A percentile compares a stretch with the other conserved stretches of the same genome.
phyloP scores from a whole-genome alignment of 1,140 invertebrate genomes.

The Brachionus koreanus region DNA sequence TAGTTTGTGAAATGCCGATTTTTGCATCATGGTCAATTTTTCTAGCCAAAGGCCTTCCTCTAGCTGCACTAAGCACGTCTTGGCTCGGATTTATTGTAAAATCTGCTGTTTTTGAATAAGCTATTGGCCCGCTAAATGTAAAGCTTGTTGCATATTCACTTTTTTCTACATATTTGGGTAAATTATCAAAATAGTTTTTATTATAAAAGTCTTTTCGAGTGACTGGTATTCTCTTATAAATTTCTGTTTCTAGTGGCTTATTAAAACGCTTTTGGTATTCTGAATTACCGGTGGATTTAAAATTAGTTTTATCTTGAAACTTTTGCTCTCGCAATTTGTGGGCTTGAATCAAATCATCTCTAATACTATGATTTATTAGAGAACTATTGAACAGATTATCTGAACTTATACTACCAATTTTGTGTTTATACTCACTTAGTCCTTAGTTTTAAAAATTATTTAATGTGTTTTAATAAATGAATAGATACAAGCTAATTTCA shows the following conservation, averaged over 20 bases:
- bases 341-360: conserved; percentile 3
- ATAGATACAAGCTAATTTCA: not conserved
- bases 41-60: not conserved
- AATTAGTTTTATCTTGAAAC: not conserved
- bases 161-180: conserved; percentile 28
- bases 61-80: not conserved
- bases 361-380: conserved; percentile 21
- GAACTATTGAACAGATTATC: not conserved
- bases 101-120: not conserved
- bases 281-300: not conserved
- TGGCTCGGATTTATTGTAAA: conserved; percentile 12
- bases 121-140: not conserved
- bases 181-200: not conserved
- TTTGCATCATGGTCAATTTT: not conserved
- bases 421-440: conserved; percentile 23
- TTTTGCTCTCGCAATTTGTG: not conserved
- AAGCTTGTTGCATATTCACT: conserved; percentile 22
- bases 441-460: conserved; percentile 17
- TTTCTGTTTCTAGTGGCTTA: not conserved
- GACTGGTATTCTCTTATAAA: conserved; percentile 26
- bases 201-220: conserved; percentile 24
- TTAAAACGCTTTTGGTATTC: not conserved
- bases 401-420: not conserved
- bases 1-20: conserved; percentile 4
- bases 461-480: not conserved